These are phyloP conservation scores for Porites evermanni DNA, from an alignment of 92 coral and sea anemone species.

Conservation along the genomic window DNA sequence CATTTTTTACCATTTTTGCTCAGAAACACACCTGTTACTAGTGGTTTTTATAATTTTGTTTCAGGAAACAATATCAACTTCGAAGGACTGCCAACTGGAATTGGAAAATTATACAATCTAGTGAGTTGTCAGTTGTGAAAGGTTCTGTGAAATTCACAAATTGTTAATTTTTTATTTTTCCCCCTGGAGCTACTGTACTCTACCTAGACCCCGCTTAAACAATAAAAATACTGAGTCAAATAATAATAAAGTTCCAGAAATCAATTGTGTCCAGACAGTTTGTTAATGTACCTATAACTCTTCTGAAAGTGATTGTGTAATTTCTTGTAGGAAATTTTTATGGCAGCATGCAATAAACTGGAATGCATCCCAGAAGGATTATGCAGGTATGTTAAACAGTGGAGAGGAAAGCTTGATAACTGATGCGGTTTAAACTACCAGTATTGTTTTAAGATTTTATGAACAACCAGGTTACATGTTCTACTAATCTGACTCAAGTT, in stretches of 20 bases:
- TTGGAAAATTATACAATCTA: constrained; percentile 95
- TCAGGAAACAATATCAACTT: constrained; percentile 95
- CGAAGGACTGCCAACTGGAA: constrained; percentile 98
- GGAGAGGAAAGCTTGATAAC: too few species aligned
- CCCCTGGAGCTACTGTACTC: background rate
- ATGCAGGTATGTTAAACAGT: constrained; percentile 75
- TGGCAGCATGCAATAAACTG: constrained; percentile 96
- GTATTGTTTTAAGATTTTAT: too few species aligned
- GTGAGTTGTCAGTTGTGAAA: constrained; percentile 43
- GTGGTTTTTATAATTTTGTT: background rate
- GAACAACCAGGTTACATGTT: too few species aligned
- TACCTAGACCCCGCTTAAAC: background rate
- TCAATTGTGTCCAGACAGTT: background rate
- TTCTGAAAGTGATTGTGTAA: background rate
- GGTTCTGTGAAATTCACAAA: too few species aligned
- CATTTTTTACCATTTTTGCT: too few species aligned
- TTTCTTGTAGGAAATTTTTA: constrained; percentile 82
- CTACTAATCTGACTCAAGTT: too few species aligned
- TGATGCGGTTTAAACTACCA: too few species aligned
- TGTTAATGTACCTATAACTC: background rate
- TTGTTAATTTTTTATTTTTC: background rate
- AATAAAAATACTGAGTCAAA: background rate
- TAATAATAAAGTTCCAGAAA: background rate
- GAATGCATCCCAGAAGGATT: constrained; percentile 99
- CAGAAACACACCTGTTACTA: too few species aligned